Percentiles rank a stretch among this genome's conserved stretches.
phyloP scores from a whole-genome alignment of 2,113 vertebrate genomes.

The Sander lucioperca region DNA sequence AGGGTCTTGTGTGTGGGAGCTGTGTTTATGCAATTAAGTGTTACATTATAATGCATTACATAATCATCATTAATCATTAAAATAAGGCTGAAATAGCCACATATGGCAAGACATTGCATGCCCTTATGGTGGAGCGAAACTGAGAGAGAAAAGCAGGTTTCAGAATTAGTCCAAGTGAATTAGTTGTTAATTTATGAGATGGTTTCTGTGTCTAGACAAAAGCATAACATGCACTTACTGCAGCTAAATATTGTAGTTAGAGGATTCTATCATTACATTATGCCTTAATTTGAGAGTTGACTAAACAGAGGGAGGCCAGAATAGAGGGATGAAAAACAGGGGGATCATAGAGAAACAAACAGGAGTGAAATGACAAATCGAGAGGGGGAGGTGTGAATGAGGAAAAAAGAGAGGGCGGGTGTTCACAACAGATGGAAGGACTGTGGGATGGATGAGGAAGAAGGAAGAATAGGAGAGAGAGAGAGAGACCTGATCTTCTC shows the following conservation, averaged over 20 bases:
- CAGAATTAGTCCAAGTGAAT: not conserved
- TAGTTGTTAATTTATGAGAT: not conserved
- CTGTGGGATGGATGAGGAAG: slow-evolving; percentile 52
- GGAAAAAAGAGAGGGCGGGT: slow-evolving; percentile 51
- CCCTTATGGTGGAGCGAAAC: not conserved
- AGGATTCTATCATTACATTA: slow-evolving; percentile 21
- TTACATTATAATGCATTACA: not conserved
- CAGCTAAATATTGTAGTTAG: slow-evolving; percentile 10
- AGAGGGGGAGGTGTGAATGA: slow-evolving; percentile 68
- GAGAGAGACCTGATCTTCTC: slow-evolving; percentile 94
- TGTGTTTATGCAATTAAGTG: not conserved
- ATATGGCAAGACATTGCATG: slow-evolving; percentile 12
- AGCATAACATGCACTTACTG: slow-evolving; percentile 10
- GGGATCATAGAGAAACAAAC: slow-evolving; percentile 47
- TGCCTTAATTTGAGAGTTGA: slow-evolving; percentile 29
- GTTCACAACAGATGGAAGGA: slow-evolving; percentile 73
- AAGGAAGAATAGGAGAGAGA: slow-evolving; percentile 26
- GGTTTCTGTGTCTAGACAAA: slow-evolving; percentile 13
- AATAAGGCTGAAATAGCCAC: not conserved
- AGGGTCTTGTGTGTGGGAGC: not conserved
- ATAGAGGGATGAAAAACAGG: slow-evolving; percentile 48
- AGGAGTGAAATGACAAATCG: slow-evolving; percentile 58
- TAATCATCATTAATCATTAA: not conserved
- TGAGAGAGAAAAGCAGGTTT: not conserved
- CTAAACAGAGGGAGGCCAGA: slow-evolving; percentile 21